Evolutionary conservation across 2,113 vertebrate species (phyloP), one percentile per base, ranked within the genome.

Genomic region (Dicentrarchus labrax): DNA sequence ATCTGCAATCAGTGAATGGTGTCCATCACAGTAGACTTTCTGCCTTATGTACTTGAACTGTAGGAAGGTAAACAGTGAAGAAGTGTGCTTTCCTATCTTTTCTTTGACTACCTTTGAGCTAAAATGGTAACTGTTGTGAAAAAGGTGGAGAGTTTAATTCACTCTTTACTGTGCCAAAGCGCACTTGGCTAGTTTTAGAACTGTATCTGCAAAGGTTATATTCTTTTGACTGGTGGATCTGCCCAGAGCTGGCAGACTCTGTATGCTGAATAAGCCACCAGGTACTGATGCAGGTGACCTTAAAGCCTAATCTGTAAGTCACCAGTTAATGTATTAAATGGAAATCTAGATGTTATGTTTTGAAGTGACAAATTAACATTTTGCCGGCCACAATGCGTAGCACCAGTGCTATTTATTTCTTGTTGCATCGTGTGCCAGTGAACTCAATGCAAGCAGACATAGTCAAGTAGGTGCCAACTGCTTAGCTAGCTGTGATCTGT

Each of bases 401-500:
- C 61, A 45, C 22, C 3, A n/a, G 21, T 24, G 17, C 30, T 67
- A 5, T 41, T 75, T 48, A 39, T 51, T 41, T 74, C 65, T 38
- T 39, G 24, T 57, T 59, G 38, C 21, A 41, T 67, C 61, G n/a
- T 50, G 8, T 48, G 19, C 2, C 4, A 45, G 11, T 19, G 5
- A 43, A 76, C 11, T 17, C 36, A 30, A 41, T 51, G 24, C 70
- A 36, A 56, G 53, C 60, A 62, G 22, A 64, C 76, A 80, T 8
- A 0, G 54, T 79, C 30, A 61, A 85, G 69, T 74, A 36, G 38
- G 11, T 57, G 51, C 11, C 76, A 64, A 61, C 38, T 17, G 65
- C 45, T 66, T 82, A 72, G 50, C 36, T 24, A 61, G 60, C 41
- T 75, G 48, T 72, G n/a, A 61, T 62, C 70, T 53, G 48, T 53